phyloP scores from a whole-genome alignment of 2,888 invertebrate species.

The Matsumyia berberina region DNA sequence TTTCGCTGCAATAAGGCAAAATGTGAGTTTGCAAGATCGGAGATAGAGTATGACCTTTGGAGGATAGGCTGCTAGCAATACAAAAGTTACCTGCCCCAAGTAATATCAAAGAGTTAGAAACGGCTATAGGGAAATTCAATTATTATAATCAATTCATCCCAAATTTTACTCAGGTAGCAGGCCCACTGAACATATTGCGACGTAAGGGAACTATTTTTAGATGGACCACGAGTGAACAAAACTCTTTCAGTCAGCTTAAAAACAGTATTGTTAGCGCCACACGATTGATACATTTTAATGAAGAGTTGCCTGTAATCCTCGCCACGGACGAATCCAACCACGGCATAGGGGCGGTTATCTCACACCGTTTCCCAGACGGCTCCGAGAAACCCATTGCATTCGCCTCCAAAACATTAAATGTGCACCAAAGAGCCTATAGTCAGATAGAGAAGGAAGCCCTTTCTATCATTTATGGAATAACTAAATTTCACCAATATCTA shows the following conservation, averaged over 20 bases:
- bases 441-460: conserved; percentile 79
- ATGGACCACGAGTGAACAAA: conserved; percentile 66
- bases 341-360: conserved; percentile 78
- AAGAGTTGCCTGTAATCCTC: no score
- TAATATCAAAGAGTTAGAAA: conserved; percentile 58
- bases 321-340: conserved; percentile 39
- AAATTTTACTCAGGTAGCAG: conserved; percentile 68
- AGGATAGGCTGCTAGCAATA: conserved; percentile 21
- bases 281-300: conserved; percentile 26
- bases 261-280: conserved; percentile 70
- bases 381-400: conserved; percentile 24
- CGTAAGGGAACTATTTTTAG: conserved; percentile 77
- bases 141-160: conserved; percentile 46
- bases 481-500: conserved; percentile 81
- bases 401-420: conserved; percentile 67
- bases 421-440: conserved; percentile 76
- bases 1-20: conserved; percentile 51
- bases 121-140: conserved; percentile 79
- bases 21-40: conserved; percentile 58
- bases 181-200: conserved; percentile 77
- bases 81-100: conserved; percentile 25
- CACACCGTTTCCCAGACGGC: conserved; percentile 79
- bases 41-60: conserved; percentile 57
- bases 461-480: conserved; percentile 79
- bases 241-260: conserved; percentile 76